These are phyloP conservation scores for Patella pellucida DNA, from an alignment of 2,888 invertebrate genomes.

Conservation along the genomic window DNA sequence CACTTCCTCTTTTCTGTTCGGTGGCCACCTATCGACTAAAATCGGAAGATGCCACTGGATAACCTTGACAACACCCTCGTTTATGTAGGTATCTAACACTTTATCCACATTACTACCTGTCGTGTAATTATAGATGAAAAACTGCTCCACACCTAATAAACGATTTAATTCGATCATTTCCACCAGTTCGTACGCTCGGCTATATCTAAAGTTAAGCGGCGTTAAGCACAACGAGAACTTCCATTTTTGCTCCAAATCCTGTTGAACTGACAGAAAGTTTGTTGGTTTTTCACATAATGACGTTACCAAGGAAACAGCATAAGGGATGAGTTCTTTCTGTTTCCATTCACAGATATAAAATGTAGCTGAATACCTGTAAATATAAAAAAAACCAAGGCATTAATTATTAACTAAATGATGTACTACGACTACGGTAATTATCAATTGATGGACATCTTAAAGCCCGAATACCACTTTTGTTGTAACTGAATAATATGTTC, in stretches of 20 bases:
- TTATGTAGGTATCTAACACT: conserved; percentile 52
- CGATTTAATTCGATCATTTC: conserved; percentile 66
- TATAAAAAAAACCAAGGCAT: too few relatives aligned
- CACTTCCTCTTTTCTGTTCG: conserved; percentile 41
- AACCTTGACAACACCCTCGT: conserved; percentile 49
- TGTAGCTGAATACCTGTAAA: conserved; percentile 41
- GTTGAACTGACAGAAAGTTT: conserved; percentile 31
- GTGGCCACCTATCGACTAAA: conserved; percentile 42
- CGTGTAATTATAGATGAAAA: conserved; percentile 63
- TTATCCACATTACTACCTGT: conserved; percentile 47
- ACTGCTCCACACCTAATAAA: conserved; percentile 62
- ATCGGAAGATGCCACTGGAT: conserved; percentile 63
- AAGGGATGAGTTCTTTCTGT: conserved; percentile 20
- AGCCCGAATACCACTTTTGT: too few relatives aligned
- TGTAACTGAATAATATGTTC: too few relatives aligned
- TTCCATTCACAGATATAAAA: conserved; percentile 33
- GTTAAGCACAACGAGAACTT: conserved; percentile 56
- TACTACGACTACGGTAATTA: too few relatives aligned
- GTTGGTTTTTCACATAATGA: conserved; percentile 29
- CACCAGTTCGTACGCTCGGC: conserved; percentile 56
- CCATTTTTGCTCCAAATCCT: conserved; percentile 12
- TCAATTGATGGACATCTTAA: too few relatives aligned
- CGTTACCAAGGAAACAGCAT: conserved; percentile 38
- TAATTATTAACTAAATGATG: too few relatives aligned
- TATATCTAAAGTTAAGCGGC: conserved; percentile 51